phyloP scores from a whole-genome alignment of 2,888 invertebrate genomes.

The Scotopteryx bipunctaria region DNA sequence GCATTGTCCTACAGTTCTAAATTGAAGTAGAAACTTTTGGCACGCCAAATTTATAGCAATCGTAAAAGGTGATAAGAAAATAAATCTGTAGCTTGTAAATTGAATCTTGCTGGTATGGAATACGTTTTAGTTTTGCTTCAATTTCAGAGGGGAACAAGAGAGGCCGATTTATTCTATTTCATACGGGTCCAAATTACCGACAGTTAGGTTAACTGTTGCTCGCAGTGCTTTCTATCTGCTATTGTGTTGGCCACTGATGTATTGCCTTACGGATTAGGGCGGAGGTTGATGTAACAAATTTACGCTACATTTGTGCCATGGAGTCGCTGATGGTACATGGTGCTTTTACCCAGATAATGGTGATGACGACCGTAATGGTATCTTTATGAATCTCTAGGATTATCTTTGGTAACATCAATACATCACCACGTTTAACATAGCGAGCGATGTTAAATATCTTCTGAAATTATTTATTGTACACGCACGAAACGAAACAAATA shows the following conservation, averaged over 20 bases:
- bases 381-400: too few species aligned
- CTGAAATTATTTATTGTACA: too few species aligned
- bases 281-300: conserved; percentile 43
- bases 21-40: conserved; percentile 7
- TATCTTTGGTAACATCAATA: too few species aligned
- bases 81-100: conserved; percentile 14
- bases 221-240: conserved; percentile 66
- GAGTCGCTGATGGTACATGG: neutral
- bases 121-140: conserved; percentile 31
- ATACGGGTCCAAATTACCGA: conserved; percentile 70
- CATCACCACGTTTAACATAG: too few species aligned
- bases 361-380: neutral
- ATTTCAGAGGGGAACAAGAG: conserved; percentile 37
- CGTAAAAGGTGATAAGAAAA: conserved; percentile 16
- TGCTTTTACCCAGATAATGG: neutral
- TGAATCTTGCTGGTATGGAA: conserved; percentile 6
- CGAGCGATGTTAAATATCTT: neutral
- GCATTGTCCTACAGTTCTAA: conserved; percentile 43
- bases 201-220: conserved; percentile 76
- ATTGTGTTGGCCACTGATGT: conserved; percentile 66
- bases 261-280: conserved; percentile 57
- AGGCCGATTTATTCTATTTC: conserved; percentile 68
- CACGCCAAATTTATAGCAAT: conserved; percentile 18
- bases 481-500: too few species aligned
- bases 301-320: conserved; percentile 27